Percentiles rank a stretch among this genome's conserved stretches.
These are phyloP conservation scores for Polypedilum vanderplanki DNA, from an alignment of 1,140 invertebrate genomes.

Conservation along the genomic window DNA sequence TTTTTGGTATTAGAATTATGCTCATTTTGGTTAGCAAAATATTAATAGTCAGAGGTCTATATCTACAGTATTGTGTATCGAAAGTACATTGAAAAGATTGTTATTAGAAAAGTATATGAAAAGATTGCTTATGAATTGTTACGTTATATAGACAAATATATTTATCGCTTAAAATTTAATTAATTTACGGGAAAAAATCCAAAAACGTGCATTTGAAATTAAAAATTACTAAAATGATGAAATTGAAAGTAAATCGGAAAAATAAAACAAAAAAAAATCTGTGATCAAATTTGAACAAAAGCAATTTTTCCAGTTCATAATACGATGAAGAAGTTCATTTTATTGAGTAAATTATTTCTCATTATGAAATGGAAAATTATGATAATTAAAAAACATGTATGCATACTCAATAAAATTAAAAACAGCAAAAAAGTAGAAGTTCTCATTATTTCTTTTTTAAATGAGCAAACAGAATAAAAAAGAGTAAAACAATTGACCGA, in stretches of 20 bases:
- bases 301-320: conserved; percentile 6
- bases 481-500: neutral
- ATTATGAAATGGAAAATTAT: conserved; percentile 2
- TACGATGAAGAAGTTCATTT: neutral
- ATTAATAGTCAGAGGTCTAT: too few species aligned
- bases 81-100: too few species aligned
- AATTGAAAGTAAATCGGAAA: neutral
- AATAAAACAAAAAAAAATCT: neutral
- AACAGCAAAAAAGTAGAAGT: neutral
- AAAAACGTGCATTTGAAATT: neutral
- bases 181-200: too few species aligned
- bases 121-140: neutral
- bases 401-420: neutral
- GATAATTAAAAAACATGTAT: conserved; percentile 4
- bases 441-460: neutral
- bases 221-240: neutral
- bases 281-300: conserved; percentile 19
- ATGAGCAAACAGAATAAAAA: neutral
- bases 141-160: neutral
- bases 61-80: too few species aligned
- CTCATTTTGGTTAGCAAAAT: too few species aligned
- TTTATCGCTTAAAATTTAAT: neutral
- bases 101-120: neutral
- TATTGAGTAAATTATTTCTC: conserved; percentile 3
- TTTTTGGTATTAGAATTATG: too few species aligned